A percentile compares a stretch with the other conserved stretches of the same genome.
These are phyloP conservation scores for Melanogrammus aeglefinus DNA, from an alignment of 2,797 vertebrate species.

Conservation along the genomic window DNA sequence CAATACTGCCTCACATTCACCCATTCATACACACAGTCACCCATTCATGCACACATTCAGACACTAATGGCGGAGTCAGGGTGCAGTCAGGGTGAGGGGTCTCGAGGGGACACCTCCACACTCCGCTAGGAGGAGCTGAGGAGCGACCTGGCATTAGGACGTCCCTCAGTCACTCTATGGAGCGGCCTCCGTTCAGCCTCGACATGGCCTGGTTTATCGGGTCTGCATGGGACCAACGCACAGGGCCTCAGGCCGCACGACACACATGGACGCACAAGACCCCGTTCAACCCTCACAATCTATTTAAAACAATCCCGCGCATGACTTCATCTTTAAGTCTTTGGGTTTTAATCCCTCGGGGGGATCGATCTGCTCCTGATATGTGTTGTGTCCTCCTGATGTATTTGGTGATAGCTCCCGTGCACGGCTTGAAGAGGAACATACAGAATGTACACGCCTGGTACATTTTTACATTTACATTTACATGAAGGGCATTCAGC, in stretches of 20 bases:
- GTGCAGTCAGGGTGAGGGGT: too few species aligned
- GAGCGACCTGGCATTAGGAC: too few species aligned
- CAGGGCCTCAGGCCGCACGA: neutral
- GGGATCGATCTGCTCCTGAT: neutral
- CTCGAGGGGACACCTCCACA: too few species aligned
- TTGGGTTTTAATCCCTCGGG: neutral
- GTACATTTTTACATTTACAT: neutral
- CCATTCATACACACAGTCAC: too few species aligned
- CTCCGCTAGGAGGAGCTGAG: too few species aligned
- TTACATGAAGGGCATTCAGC: too few species aligned
- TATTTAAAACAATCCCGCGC: neutral
- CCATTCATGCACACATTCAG: too few species aligned
- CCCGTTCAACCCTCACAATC: neutral
- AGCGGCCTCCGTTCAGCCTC: neutral
- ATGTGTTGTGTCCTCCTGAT: neutral
- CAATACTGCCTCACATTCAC: too few species aligned
- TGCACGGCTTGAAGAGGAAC: neutral
- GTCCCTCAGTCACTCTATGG: neutral
- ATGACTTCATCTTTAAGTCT: slow-evolving; percentile 2
- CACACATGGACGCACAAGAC: neutral
- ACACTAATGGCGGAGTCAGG: too few species aligned
- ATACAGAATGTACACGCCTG: neutral
- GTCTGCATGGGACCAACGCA: neutral
- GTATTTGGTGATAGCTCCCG: too few species aligned
- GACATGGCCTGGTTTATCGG: neutral